These are phyloP conservation scores for Agrypnus murinus DNA, from an alignment of 2,888 invertebrate species.

Conservation along the genomic window DNA sequence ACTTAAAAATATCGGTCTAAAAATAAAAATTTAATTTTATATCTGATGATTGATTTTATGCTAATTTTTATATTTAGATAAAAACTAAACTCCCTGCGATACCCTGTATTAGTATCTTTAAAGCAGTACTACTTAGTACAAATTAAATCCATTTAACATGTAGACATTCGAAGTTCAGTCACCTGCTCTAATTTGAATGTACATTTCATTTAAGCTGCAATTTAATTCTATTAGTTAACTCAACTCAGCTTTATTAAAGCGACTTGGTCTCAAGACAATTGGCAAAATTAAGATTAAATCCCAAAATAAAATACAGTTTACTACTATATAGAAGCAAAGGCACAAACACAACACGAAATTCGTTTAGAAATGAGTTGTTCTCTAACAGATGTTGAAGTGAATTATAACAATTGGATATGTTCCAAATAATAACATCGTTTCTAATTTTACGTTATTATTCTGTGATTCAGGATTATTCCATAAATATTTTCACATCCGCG, in stretches of 20 bases:
- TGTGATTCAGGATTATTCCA: constrained; percentile 5
- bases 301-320: neutral
- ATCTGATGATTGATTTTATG: too few species aligned
- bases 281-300: neutral
- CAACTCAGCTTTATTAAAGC: constrained; percentile 11
- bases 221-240: constrained; percentile 35
- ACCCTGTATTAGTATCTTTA: constrained; percentile 3
- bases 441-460: constrained; percentile 14
- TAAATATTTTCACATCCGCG: neutral
- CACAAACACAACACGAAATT: too few species aligned
- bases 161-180: constrained; percentile 28
- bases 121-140: neutral
- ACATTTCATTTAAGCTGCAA: constrained; percentile 34
- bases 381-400: constrained; percentile 4
- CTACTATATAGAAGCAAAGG: neutral
- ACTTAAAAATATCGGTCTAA: too few species aligned
- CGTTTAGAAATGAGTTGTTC: constrained; percentile 2
- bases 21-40: too few species aligned
- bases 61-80: too few species aligned
- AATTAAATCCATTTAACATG: constrained; percentile 1
- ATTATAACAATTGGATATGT: constrained; percentile 7
- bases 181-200: constrained; percentile 29
- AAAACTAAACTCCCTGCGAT: too few species aligned
- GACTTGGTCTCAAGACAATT: constrained; percentile 26
- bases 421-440: constrained; percentile 18